Conservation (phyloP, 2,113 vertebrate genomes). For the Antechinus flavipes region DNA sequence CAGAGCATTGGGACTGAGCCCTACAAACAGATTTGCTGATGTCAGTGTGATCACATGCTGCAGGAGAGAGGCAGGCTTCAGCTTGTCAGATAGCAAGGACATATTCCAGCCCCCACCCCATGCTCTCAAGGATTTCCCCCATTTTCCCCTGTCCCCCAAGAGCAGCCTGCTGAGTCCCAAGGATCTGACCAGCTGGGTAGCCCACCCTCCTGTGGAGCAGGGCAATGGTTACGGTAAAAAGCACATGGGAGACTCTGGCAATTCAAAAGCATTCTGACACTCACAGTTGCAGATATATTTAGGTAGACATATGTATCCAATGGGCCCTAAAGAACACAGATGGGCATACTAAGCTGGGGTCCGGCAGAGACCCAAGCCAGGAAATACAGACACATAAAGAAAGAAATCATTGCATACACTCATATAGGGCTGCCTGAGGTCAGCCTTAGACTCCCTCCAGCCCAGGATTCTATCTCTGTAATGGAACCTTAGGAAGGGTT, state of each 20-base stretch:
- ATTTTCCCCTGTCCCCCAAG: neutral
- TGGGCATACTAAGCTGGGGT: rapidly evolving
- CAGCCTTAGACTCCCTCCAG: neutral
- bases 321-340: neutral
- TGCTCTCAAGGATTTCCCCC: neutral
- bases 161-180: neutral
- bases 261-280: neutral
- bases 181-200: neutral
- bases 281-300: neutral
- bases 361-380: neutral
- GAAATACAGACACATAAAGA: no score
- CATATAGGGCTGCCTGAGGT: neutral
- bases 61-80: rapidly evolving
- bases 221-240: neutral
- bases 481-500: neutral
- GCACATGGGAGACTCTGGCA: rapidly evolving
- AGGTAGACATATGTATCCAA: neutral
- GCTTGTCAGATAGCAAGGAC: neutral
- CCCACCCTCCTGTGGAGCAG: neutral
- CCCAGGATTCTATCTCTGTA: rapidly evolving
- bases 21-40: neutral
- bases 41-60: neutral
- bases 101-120: neutral
- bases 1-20: neutral
- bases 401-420: neutral